Evolutionary conservation across 37 sponge, comb jelly and placozoan species (phyloP).

Genomic region (Agelas oroides): DNA sequence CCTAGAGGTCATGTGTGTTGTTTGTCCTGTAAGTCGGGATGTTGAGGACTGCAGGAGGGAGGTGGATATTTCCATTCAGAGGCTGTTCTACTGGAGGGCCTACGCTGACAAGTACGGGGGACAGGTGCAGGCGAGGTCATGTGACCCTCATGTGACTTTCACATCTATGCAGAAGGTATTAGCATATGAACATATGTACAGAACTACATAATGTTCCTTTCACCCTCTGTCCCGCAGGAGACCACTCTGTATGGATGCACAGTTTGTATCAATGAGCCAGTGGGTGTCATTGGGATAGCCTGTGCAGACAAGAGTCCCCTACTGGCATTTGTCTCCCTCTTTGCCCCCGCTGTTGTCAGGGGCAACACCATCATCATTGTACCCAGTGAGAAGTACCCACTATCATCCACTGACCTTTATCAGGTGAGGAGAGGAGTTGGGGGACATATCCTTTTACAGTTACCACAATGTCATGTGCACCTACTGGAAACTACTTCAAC

Average conservation of each 20-base stretch:
- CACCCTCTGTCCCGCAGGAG: constrained; percentile 61
- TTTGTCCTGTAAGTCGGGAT: no score
- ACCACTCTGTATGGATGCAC: constrained; percentile 93
- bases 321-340: constrained; percentile 94
- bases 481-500: no score
- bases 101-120: constrained; percentile 98
- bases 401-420: constrained; percentile 94
- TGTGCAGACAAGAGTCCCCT: constrained; percentile 93
- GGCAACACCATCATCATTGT: constrained; percentile 96
- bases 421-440: constrained; percentile 64
- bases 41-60: constrained; percentile 70
- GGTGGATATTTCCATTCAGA: constrained; percentile 87
- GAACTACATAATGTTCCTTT: no score
- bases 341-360: constrained; percentile 94
- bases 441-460: no score
- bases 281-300: constrained; percentile 95
- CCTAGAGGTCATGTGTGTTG: no score
- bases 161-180: no score
- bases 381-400: constrained; percentile 93
- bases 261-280: constrained; percentile 91
- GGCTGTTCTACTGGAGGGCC: constrained; percentile 96
- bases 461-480: no score
- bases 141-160: no score
- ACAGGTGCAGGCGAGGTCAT: constrained; percentile 78
- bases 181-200: no score